Evolutionary conservation across 2,797 vertebrate genomes (phyloP), one percentile per base, ranked within the genome.

Genomic region (Gallinago stenura): DNA sequence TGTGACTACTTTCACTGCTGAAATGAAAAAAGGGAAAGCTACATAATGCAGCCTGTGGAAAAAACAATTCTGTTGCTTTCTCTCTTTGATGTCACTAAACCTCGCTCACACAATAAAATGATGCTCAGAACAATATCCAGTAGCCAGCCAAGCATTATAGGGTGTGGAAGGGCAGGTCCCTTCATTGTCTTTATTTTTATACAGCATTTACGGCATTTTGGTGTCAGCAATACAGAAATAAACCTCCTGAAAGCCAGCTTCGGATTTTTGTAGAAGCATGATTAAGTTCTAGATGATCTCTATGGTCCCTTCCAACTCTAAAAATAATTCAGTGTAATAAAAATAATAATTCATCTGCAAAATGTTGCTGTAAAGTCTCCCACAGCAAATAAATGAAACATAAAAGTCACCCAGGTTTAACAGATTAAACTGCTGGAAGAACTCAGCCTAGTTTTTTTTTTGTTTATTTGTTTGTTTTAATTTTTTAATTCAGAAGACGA

Each of bases 11-110:
- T 90, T 93, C 94, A 88, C 83, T 60, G 76, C 85, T 70, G 78
- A 80, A 91, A 81, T 43, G 53, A 72, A 33, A 92, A 94, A 86
- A 84, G 24, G 94, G 90, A 96, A 96, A 94, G 80, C 81, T 79
- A 54, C 91, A 88, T 48, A 87, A 90, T 75, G 77, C 30, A 54
- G 22, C 30, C 31, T 28, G 76, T 89, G 80, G 83, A 78, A 72
- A 93, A 95, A 93, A 78, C 28, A 83, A 35, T 94, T 89, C 70
- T 80, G 78, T 77, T 79, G 90, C 75, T 95, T 97, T 93, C 84
- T 92, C 72, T 91, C 72, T 95, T 87, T 96, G 97, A 91, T 89
- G 95, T 93, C 70, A 33, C 70, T 92, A 83, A 97, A 89, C 71
- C 68, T 93, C 76, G 43, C 76, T 43, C 75, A 35, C 62, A 96